Evolutionary conservation across 2,797 vertebrate genomes (phyloP), one percentile per base, ranked within the genome.

Genomic region (Macropus fuliginosus): DNA sequence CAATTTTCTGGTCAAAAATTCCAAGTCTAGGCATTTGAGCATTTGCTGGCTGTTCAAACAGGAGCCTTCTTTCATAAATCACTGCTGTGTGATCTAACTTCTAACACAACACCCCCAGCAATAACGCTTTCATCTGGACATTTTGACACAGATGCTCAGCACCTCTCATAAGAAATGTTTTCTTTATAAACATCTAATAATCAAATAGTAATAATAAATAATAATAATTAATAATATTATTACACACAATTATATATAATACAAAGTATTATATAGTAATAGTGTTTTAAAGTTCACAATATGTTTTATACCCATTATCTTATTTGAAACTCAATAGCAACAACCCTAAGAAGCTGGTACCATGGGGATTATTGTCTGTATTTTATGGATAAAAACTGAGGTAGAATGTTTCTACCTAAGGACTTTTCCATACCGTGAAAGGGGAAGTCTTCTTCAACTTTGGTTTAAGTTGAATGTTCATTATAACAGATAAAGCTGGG

Each of bases 1-100:
- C 91, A 96, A 92, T 96, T 95, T 93, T 94, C 91, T 91, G 93
- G 94, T 96, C 1, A 95, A 96, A 97, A 96, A 94, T 57, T 92
- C 55, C 95, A 81, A 81, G 74, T 87, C 74, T 50, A 50, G 24
- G 74, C 40, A 87, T 87, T 87, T 87, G 66, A 81, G 8, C n/a
- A 81, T 81, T 81, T 81, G 2, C 66, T 81, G 74, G 74, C 74
- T 46, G 9, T 87, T 87, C 40, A 50, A 50, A 87, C 74, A 87
- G 74, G 66, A 93, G 66, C 91, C 96, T 59, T 95, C 46, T 3
- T 92, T 94, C 24, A 95, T 96, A 95, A 96, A 92, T 94, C 74
- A 93, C 56, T 66, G 1, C 56, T 66, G 1, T 91, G 94, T 54
- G 94, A 96, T 4, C 90, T 93, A 87, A 92, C 54, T 91, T 95